A percentile compares a stretch with the other conserved stretches of the same genome.
phyloP scores from a whole-genome alignment of 2,113 vertebrate genomes.

The Psilopsiagon aymara region DNA sequence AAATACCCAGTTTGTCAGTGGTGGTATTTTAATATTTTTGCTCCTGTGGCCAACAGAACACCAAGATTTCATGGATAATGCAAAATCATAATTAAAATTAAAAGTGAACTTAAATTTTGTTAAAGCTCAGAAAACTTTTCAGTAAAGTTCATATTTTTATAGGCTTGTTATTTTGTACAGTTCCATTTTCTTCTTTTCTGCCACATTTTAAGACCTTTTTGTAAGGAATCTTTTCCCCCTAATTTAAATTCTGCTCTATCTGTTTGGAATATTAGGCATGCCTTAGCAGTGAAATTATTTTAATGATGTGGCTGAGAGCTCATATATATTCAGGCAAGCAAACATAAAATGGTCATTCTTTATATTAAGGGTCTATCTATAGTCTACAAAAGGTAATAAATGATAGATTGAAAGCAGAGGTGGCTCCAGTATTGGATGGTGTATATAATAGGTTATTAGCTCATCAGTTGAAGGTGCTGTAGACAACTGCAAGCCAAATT shows the following conservation, averaged over 20 bases:
- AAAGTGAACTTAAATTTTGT: neutral
- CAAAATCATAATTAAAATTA: neutral
- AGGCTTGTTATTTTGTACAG: constrained; percentile 27
- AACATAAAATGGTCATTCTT: constrained; percentile 68
- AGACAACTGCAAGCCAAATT: neutral
- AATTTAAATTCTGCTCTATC: constrained; percentile 56
- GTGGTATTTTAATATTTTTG: neutral
- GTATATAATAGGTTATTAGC: constrained; percentile 37
- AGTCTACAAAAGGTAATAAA: constrained; percentile 58
- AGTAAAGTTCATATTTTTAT: neutral
- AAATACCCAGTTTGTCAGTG: neutral
- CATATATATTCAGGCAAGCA: constrained; percentile 65
- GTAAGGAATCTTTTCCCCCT: neutral
- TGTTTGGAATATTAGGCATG: constrained; percentile 59
- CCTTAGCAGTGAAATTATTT: constrained; percentile 62
- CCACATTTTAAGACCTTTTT: constrained; percentile 26
- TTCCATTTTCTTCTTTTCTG: constrained; percentile 39
- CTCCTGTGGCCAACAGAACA: neutral
- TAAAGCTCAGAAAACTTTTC: neutral
- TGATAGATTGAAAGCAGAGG: constrained; percentile 43
- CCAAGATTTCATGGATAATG: neutral
- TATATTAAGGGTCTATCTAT: constrained; percentile 51
- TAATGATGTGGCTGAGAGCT: constrained; percentile 57
- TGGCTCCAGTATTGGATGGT: neutral
- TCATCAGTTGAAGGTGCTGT: neutral